phyloP scores from a whole-genome alignment of 2,888 invertebrate genomes.

The Acrobasis repandana region DNA sequence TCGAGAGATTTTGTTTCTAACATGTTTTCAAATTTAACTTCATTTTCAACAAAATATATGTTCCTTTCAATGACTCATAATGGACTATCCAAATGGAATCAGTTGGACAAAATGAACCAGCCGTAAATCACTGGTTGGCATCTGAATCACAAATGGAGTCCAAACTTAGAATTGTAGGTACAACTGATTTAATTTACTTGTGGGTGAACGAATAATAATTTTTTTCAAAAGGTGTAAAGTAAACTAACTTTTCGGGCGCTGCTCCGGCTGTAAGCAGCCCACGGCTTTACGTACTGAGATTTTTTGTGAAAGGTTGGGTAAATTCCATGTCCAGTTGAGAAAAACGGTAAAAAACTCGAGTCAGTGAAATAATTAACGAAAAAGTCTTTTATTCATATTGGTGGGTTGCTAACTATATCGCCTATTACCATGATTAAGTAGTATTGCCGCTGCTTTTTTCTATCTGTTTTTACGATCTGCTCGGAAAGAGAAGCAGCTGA shows the following conservation, averaged over 20 bases:
- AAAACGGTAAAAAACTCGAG: no score
- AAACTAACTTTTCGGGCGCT: no score
- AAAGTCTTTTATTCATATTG: no score
- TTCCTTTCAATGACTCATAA: not conserved
- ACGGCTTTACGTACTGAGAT: no score
- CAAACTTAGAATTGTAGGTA: not conserved
- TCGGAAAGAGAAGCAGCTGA: not conserved
- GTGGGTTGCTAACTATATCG: no score
- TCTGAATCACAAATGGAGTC: constrained; percentile 7
- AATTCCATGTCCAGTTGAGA: no score
- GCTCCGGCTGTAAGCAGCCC: no score
- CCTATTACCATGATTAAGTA: no score
- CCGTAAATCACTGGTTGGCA: constrained; percentile 5
- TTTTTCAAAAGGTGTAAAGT: not conserved
- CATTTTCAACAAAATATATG: not conserved
- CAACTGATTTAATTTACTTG: not conserved
- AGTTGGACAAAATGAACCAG: constrained; percentile 12
- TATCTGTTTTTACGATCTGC: no score
- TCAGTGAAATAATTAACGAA: no score
- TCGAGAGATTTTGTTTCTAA: not conserved
- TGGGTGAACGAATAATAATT: not conserved
- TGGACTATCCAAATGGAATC: constrained; percentile 4
- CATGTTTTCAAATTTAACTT: not conserved
- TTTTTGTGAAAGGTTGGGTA: no score
- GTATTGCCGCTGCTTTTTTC: no score